Evolutionary conservation across 1,140 invertebrate genomes (phyloP).

Genomic region (Aethina tumida): DNA sequence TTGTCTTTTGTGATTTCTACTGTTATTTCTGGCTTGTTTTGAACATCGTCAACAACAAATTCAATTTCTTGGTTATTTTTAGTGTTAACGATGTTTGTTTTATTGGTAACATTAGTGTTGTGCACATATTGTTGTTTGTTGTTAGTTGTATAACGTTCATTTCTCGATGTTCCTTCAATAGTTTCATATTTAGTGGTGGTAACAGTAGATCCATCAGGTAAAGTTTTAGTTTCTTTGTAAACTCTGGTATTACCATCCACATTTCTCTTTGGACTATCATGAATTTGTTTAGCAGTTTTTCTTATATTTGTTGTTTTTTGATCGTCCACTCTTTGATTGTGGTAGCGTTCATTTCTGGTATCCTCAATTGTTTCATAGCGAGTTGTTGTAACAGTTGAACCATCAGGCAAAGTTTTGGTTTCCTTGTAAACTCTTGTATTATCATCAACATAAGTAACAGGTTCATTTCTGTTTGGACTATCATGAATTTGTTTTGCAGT

Average conservation of each 20-base stretch:
- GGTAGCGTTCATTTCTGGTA: neutral
- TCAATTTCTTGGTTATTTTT: neutral
- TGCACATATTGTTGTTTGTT: neutral
- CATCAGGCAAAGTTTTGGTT: conserved; percentile 9
- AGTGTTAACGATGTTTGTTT: no score
- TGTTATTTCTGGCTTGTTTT: neutral
- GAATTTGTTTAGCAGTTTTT: no score
- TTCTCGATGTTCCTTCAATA: conserved; percentile 1
- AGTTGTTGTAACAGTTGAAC: conserved; percentile 10
- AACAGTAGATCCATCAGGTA: conserved; percentile 10
- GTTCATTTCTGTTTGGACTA: no score
- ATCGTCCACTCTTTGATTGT: no score
- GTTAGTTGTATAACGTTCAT: neutral
- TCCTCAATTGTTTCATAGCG: conserved; percentile 5
- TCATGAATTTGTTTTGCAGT: no score
- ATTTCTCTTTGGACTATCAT: no score
- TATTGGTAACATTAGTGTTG: no score
- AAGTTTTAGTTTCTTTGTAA: no score
- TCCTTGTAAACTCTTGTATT: no score
- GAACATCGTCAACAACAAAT: neutral
- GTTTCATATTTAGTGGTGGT: conserved; percentile 8
- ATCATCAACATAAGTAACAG: no score
- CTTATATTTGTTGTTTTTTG: no score
- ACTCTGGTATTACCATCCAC: no score
- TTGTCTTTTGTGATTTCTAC: neutral